Conservation (phyloP, 1,140 invertebrate species). For the Philaenus spumarius region DNA sequence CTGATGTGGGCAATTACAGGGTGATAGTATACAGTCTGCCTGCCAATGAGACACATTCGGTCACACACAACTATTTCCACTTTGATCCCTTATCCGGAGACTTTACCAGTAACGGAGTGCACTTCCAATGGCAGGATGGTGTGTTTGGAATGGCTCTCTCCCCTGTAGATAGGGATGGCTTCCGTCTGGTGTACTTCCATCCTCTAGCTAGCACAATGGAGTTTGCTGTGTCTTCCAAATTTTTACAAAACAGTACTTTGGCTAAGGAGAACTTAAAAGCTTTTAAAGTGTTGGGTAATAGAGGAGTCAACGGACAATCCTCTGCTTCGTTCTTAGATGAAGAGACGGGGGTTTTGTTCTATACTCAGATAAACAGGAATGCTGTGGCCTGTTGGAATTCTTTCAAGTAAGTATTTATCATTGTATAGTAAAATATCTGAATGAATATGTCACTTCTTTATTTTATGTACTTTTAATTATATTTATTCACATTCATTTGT, state of each 20-base stretch:
- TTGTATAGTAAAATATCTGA: no score
- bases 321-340: slow-evolving; percentile 64
- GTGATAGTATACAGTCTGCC: slow-evolving; percentile 66
- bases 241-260: slow-evolving; percentile 59
- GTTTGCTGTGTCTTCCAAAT: slow-evolving; percentile 54
- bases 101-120: slow-evolving; percentile 58
- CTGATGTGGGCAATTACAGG: slow-evolving; percentile 62
- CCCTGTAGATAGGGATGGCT: slow-evolving; percentile 50
- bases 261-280: slow-evolving; percentile 50
- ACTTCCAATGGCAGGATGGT: slow-evolving; percentile 65
- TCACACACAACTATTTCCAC: slow-evolving; percentile 71
- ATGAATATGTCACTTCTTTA: no score
- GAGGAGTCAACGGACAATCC: slow-evolving; percentile 62
- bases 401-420: slow-evolving; percentile 35
- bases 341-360: slow-evolving; percentile 63
- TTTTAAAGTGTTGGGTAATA: slow-evolving; percentile 57
- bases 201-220: slow-evolving; percentile 64
- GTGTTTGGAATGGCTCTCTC: slow-evolving; percentile 61
- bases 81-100: slow-evolving; percentile 63
- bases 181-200: slow-evolving; percentile 66
- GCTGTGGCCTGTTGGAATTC: slow-evolving; percentile 70
- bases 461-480: no score
- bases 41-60: slow-evolving; percentile 62
- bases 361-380: slow-evolving; percentile 63
- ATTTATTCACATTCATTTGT: no score